Base-by-base conservation (phyloP, 2,888 invertebrate species). In the Cosmia pyralina region DNA sequence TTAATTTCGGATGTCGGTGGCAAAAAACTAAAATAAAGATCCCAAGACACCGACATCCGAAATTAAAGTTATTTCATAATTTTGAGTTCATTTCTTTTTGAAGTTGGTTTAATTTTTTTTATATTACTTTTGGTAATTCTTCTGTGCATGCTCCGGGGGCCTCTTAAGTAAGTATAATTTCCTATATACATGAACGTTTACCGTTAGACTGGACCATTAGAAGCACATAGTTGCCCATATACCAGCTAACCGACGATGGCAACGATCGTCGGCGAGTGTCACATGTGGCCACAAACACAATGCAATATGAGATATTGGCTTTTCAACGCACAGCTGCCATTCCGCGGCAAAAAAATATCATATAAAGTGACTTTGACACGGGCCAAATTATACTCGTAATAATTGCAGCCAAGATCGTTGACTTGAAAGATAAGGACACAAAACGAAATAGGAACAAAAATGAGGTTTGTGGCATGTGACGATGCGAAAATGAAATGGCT, bases 201-300 rank as follows among this genome's bases (percentile, higher is more conserved):
- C 75, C 65, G 57, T 75, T 72, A 55, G 2, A 11, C 5, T 3
- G 2, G 34, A 15, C 69, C 50, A 58, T 63, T 75, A 66, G 17
- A 68, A 13, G 13, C 38, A 68, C 38, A 64, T 79, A 79, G n/a
- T 13, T 2, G 5, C 5, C 34, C 13, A 76, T 76, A 53, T 77
- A 80, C 65, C 22, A 62, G 80, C 75, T 75, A 82, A 78, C 81
- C 69, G 66, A 75, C 69, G 66, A 75, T 38, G 64, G 72, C 60
- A n/a, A 57, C 62, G 57, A 72, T 71, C 83, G 77, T 70, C 83
- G 83, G 75, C 64, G 53, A 79, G 84, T 87, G 82, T 83, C 91
- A 91, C 89, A 91, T 92, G 91, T 91, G 92, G 89, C 85, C 89
- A 88, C 89, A 88, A 73, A 88, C 85, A 93, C 92, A 92, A 92